These are phyloP conservation scores for Eubasilissa splendida DNA, from an alignment of 2,888 invertebrate species.

Conservation along the genomic window DNA sequence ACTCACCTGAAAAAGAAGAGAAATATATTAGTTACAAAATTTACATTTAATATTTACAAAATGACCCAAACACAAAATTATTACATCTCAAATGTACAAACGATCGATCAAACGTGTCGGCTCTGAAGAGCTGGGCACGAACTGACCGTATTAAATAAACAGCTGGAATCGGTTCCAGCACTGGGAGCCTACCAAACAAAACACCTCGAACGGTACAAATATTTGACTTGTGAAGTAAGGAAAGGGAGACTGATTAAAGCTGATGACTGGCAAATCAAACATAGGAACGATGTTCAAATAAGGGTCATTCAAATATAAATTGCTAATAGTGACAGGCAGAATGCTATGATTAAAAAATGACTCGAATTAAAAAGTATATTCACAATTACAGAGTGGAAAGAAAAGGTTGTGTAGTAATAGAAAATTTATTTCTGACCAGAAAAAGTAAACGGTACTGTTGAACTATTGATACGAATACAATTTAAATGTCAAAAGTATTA, in stretches of 20 bases:
- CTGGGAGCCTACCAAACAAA: neutral
- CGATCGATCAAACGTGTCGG: slow-evolving; percentile 2
- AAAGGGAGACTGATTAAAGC: slow-evolving; percentile 30
- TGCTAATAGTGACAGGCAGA: slow-evolving; percentile 18
- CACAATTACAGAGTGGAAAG: no score
- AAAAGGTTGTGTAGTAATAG: no score
- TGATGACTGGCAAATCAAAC: slow-evolving; percentile 30
- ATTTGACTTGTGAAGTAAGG: slow-evolving; percentile 33
- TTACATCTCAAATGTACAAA: neutral
- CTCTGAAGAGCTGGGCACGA: neutral
- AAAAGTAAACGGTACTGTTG: no score
- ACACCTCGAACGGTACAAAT: slow-evolving; percentile 20
- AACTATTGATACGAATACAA: no score
- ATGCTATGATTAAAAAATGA: neutral
- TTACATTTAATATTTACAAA: no score
- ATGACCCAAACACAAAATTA: no score
- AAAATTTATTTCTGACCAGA: no score
- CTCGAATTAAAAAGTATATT: no score
- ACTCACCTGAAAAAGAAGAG: slow-evolving; percentile 27
- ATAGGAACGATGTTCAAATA: slow-evolving; percentile 5
- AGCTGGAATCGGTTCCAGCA: slow-evolving; percentile 1
- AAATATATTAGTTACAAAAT: neutral
- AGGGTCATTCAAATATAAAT: slow-evolving; percentile 25
- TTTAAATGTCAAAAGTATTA: no score
- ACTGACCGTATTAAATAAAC: neutral